phyloP scores from a whole-genome alignment of 2,888 invertebrate species.

The Encarsia formosa region DNA sequence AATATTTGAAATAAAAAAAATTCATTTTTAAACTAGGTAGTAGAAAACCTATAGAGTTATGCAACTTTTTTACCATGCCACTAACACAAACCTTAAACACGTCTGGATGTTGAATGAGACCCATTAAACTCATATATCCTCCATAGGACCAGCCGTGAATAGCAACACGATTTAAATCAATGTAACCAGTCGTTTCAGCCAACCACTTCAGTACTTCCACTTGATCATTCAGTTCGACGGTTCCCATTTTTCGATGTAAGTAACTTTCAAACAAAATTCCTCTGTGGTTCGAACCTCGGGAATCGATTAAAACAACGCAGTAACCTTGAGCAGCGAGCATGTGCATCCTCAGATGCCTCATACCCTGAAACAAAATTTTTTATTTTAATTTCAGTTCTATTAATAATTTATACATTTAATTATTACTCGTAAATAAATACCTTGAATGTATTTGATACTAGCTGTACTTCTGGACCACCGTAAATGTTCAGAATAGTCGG shows the following conservation, averaged over 20 bases:
- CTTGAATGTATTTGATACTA: constrained; percentile 93
- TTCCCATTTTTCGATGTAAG: constrained; percentile 86
- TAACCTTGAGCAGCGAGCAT: constrained; percentile 94
- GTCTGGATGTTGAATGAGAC: constrained; percentile 85
- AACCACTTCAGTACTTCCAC: constrained; percentile 88
- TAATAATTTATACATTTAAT: constrained; percentile 7
- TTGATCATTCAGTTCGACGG: constrained; percentile 91
- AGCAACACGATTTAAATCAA: constrained; percentile 88
- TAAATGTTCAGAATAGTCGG: constrained; percentile 96
- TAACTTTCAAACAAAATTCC: constrained; percentile 90
- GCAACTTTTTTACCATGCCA: no score
- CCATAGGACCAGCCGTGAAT: constrained; percentile 99
- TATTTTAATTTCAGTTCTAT: not conserved
- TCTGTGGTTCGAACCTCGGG: constrained; percentile 89
- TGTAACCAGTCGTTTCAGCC: constrained; percentile 76
- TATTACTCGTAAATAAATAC: constrained; percentile 52
- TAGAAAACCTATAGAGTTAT: no score
- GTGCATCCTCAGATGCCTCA: constrained; percentile 87
- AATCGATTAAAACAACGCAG: constrained; percentile 93
- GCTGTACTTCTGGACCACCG: constrained; percentile 97
- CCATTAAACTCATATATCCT: constrained; percentile 94
- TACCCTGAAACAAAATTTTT: constrained; percentile 67
- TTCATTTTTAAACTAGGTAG: no score
- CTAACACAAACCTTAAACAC: constrained; percentile 82
- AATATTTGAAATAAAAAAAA: no score